Evolutionary conservation across 1,140 invertebrate species (phyloP), one percentile per base, ranked within the genome.

Genomic region (Drosophila oshimai): DNA sequence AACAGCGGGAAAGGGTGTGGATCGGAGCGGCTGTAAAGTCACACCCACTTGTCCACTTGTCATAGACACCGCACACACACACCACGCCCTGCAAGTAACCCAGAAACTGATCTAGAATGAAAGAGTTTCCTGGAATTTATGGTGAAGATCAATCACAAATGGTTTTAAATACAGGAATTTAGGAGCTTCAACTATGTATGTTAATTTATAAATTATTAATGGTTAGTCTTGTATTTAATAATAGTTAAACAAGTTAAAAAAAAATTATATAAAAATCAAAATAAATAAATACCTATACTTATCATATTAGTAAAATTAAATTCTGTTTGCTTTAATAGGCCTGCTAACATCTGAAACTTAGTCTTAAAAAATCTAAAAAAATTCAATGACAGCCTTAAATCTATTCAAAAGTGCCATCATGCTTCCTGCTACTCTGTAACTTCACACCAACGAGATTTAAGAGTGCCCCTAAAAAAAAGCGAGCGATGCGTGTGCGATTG

Each of bases 31-130:
- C 49, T 37, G 51, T 29, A 34, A 22, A 54, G 28, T 53, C 50
- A 62, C 45, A 45, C 47, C 20, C 53, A 54, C 73, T 67, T 53
- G 51, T 36, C 68, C 79, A 84, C 71, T 87, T 81, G 81, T 74
- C 83, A 86, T 54, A 65, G 62, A 74, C 76, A 77, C 62, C 76
- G 49, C 22, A n/a, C 61, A 2, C 28, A 6, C 54, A 28, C 4
- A 17, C 57, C 34, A 41, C 15, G 15, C 10, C 1, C 29, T 37
- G 15, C 4, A 29, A 7, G n/a, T 58, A 4, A 9, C n/a, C 17
- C 10, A 7, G 4, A 10, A 31, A 6, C 10, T 3, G 1, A 10
- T 24, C 24, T 6, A 29, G 57, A 26, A 13, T 9, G 1, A 3
- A 3, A 6, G 9, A 10, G 13, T 28, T 26, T 22, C 46, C 20